Evolutionary conservation across 1,140 invertebrate species (phyloP), one percentile per base, ranked within the genome.

Genomic region (Drosophila obscura): DNA sequence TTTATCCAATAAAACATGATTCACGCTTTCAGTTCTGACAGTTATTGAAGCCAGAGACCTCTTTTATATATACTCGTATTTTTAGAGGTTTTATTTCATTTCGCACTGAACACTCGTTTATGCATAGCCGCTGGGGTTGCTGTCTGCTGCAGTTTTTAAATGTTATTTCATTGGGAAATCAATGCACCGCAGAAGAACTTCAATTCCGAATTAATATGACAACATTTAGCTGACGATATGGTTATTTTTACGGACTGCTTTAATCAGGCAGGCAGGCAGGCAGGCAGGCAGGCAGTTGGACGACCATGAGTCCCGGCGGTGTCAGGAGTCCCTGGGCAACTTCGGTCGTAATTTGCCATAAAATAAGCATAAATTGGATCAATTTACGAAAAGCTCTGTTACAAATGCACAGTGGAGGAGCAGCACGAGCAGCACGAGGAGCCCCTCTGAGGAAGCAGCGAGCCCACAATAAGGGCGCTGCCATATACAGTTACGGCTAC

Each of bases 301-400:
- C 19, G 9, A 6, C 13, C 15, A 24, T 52, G 22, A 51, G 15
- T 67, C 55, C 56, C 73, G 16, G 35, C n/a, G 61, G 73, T 57
- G 52, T 67, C 58, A 55, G 35, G 15, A 50, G 68, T 52, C 77
- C 43, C 26, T 11, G 24, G 26, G n/a, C 16, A 66, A 35, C 61
- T 77, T 62, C 73, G 57, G 63, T 81, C 74, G 82, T 87, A 85
- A 85, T 85, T 85, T 87, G 77, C 82, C 77, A 87, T 87, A 81
- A 87, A 87, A 87, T 87, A 85, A 85, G 82, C 82, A 85, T 87
- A 85, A 85, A 85, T 85, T 85, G 82, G 82, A 87, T 85, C 82
- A 87, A 87, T 85, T 85, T 85, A 85, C 82, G 62, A 87, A 87
- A 78, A 77, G 81, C 73, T 85, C 77, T 46, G 64, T 81, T 80